phyloP scores from a whole-genome alignment of 2,888 invertebrate species.

The Oasisia sp. region DNA sequence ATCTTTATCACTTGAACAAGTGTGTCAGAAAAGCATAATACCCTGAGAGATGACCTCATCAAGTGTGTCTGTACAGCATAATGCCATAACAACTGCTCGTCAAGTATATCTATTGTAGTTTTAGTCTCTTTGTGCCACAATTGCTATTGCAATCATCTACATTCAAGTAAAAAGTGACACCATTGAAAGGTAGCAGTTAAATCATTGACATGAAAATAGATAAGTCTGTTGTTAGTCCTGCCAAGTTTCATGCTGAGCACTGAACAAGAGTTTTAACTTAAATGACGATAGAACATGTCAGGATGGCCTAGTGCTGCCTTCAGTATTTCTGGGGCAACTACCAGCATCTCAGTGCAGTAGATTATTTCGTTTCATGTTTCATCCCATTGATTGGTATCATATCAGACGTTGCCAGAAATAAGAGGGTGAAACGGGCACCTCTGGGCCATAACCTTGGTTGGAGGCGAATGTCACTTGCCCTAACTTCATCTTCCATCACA shows the following conservation, averaged over 20 bases:
- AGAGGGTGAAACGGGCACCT: no score
- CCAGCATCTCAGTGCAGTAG: not conserved
- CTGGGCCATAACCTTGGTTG: no score
- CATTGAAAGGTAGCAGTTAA: no score
- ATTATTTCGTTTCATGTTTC: no score
- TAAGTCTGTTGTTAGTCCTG: no score
- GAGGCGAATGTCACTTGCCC: no score
- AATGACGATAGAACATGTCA: not conserved
- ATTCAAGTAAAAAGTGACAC: not conserved
- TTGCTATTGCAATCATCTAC: constrained; percentile 2
- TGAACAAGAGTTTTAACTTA: not conserved
- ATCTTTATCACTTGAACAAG: not conserved
- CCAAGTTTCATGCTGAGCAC: not conserved
- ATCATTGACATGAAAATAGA: no score
- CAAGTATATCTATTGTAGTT: not conserved
- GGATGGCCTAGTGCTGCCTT: not conserved
- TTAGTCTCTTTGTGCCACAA: not conserved
- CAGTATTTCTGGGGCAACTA: not conserved
- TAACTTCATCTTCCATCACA: no score
- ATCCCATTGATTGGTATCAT: no score
- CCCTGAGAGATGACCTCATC: no score
- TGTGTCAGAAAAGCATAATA: no score
- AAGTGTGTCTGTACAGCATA: not conserved
- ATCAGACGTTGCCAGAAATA: no score
- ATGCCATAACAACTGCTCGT: not conserved